Evolutionary conservation across 2,888 invertebrate species (phyloP).

Genomic region (Cacoxenus indagator): DNA sequence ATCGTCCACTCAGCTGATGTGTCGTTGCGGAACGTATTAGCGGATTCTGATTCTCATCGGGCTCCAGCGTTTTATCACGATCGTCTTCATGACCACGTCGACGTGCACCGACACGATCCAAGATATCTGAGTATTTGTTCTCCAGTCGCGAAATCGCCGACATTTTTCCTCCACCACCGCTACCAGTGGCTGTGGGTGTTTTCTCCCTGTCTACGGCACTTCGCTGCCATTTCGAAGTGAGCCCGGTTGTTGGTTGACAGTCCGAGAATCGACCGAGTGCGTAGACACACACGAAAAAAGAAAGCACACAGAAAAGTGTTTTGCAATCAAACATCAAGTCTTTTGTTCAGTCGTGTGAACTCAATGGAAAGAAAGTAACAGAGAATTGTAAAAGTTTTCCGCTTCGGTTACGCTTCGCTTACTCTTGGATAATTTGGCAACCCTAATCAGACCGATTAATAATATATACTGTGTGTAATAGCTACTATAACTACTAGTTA

Average conservation of each 20-base stretch:
- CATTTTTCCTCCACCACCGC: conserved; percentile 46
- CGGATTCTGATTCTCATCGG: conserved; percentile 71
- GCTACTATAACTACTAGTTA: neutral
- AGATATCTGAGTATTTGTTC: conserved; percentile 83
- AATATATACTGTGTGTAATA: neutral
- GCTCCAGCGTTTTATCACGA: conserved; percentile 80
- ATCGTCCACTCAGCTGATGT: conserved; percentile 75
- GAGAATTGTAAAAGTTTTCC: conserved; percentile 13
- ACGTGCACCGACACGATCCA: conserved; percentile 79
- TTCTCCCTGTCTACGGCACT: conserved; percentile 68
- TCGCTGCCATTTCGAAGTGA: conserved; percentile 45
- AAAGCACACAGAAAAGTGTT: conserved; percentile 3
- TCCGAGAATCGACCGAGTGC: neutral
- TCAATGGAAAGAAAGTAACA: conserved; percentile 51
- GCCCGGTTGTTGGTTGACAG: neutral
- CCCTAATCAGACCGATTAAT: neutral
- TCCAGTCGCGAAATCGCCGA: conserved; percentile 79
- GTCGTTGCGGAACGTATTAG: conserved; percentile 81
- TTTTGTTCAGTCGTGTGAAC: conserved; percentile 47
- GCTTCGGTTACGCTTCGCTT: neutral
- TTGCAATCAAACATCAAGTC: neutral
- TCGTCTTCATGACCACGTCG: conserved; percentile 71
- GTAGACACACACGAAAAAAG: neutral
- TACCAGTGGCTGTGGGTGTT: conserved; percentile 57
- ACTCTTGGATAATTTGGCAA: conserved; percentile 1